Percentiles rank a stretch among this genome's conserved stretches.
These are phyloP conservation scores for Dinocampus coccinellae DNA, from an alignment of 2,888 invertebrate species.

Conservation along the genomic window DNA sequence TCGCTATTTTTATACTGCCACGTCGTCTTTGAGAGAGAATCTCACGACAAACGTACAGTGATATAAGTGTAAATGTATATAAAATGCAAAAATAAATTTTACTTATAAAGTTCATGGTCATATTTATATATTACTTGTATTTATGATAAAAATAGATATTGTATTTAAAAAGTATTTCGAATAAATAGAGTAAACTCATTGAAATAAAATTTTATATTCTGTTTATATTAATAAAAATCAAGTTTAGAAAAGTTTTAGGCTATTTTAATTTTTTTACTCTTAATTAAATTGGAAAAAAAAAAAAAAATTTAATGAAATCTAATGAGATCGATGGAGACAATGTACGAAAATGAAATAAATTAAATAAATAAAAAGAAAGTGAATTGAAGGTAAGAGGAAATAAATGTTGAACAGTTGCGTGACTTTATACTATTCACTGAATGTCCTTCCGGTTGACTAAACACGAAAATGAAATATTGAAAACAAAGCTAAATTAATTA, in stretches of 20 bases:
- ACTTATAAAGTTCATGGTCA: background rate
- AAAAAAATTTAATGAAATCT: background rate
- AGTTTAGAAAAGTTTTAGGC: background rate
- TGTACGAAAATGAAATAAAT: too few species aligned
- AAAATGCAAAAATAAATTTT: slow-evolving; percentile 4
- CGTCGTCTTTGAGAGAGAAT: slow-evolving; percentile 14
- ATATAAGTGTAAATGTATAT: background rate
- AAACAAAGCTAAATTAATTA: too few species aligned
- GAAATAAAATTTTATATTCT: background rate
- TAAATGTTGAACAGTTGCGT: slow-evolving; percentile 24
- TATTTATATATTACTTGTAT: background rate
- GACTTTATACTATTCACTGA: slow-evolving; percentile 26
- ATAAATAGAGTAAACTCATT: slow-evolving; percentile 11
- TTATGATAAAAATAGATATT: background rate
- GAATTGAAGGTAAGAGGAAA: background rate
- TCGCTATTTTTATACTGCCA: slow-evolving; percentile 34
- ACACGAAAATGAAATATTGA: background rate
- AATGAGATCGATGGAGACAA: too few species aligned
- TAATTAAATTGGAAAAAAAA: slow-evolving; percentile 13
- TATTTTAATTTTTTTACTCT: background rate
- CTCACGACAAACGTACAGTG: background rate
- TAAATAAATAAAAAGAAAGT: too few species aligned
- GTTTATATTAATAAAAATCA: background rate
- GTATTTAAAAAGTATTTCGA: background rate
- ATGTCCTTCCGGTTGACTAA: slow-evolving; percentile 5